Conservation (phyloP, 1,140 invertebrate genomes). For the Pteromalus puparum region DNA sequence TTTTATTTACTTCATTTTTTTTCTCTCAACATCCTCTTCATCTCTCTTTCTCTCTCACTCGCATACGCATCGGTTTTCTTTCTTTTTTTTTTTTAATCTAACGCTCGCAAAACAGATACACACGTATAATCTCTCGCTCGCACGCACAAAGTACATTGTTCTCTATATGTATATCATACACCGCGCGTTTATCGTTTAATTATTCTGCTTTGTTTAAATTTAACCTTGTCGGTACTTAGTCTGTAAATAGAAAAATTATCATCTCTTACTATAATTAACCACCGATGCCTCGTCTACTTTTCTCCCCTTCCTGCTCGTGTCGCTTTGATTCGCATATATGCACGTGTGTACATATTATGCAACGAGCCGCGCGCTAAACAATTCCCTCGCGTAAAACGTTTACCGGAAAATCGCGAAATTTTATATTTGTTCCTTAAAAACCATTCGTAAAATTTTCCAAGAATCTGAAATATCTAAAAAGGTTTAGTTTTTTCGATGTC, state of each 20-base stretch:
- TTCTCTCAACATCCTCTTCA: constrained; percentile 42
- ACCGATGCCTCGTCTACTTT: constrained; percentile 57
- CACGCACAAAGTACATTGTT: constrained; percentile 29
- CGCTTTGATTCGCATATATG: background rate
- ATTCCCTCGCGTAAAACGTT: constrained; percentile 38
- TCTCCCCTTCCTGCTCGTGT: background rate
- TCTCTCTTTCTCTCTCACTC: background rate
- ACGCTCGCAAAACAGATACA: constrained; percentile 24
- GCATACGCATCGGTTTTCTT: background rate
- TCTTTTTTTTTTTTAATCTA: constrained; percentile 55
- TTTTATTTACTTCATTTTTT: constrained; percentile 46
- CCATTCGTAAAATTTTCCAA: constrained; percentile 36
- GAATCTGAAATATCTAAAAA: constrained; percentile 39
- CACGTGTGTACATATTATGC: background rate
- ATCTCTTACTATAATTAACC: constrained; percentile 72
- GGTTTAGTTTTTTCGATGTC: constrained; percentile 43
- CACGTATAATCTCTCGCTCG: background rate
- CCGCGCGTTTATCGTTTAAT: constrained; percentile 30
- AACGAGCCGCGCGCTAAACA: constrained; percentile 21
- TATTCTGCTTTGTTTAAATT: constrained; percentile 45
- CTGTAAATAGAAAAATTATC: constrained; percentile 75
- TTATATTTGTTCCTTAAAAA: constrained; percentile 7
- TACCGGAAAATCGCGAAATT: constrained; percentile 41
- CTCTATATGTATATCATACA: constrained; percentile 28
- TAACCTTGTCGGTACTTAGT: constrained; percentile 53